Conservation (phyloP, 2,888 invertebrate species). For the Eustalomyia histrio region DNA sequence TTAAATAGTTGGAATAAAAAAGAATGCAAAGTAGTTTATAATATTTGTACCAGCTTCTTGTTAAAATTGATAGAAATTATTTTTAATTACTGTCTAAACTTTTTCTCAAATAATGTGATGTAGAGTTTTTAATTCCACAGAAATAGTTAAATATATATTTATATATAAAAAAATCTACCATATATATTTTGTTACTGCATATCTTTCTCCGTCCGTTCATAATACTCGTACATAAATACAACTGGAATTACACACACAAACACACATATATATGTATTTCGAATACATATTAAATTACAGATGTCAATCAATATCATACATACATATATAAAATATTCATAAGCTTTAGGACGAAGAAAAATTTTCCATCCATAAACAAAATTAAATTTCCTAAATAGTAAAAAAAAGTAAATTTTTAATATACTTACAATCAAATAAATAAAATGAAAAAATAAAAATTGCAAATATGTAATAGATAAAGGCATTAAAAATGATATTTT, state of each 20-base stretch:
- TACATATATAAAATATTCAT: constrained; percentile 19
- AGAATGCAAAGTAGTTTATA: neutral
- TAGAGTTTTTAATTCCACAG: neutral
- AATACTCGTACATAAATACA: constrained; percentile 41
- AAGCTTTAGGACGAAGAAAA: constrained; percentile 30
- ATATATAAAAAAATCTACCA: neutral
- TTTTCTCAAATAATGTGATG: neutral
- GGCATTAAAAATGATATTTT: constrained; percentile 63
- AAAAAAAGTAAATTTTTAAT: constrained; percentile 15
- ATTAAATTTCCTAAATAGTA: constrained; percentile 61
- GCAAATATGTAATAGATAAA: constrained; percentile 17
- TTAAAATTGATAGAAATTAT: neutral
- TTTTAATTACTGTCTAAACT: too few relatives aligned
- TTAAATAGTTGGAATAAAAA: neutral
- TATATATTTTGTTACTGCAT: constrained; percentile 50
- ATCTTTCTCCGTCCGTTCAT: constrained; percentile 64
- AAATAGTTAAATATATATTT: neutral
- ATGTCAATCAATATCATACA: neutral
- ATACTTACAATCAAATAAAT: constrained; percentile 13
- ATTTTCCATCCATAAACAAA: constrained; percentile 63
- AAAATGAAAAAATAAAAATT: constrained; percentile 4
- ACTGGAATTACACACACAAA: neutral
- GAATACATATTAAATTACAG: constrained; percentile 15
- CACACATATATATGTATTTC: constrained; percentile 1
- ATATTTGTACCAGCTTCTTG: neutral